These are phyloP conservation scores for Choloepus didactylus DNA, from an alignment of 2,797 vertebrate genomes.

Conservation along the genomic window DNA sequence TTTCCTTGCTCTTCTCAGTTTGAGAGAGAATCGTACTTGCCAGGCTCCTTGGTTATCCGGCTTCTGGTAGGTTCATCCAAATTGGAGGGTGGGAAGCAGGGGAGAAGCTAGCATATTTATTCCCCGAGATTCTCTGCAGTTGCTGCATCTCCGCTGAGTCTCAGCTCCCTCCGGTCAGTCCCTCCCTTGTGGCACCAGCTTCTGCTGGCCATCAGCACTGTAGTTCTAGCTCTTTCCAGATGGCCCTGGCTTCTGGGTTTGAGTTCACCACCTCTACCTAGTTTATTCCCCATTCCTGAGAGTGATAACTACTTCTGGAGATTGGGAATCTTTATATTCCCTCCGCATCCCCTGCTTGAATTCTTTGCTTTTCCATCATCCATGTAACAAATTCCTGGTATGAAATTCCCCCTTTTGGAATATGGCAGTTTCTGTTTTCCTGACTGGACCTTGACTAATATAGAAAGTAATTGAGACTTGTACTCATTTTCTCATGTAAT, in stretches of 20 bases:
- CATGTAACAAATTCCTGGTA: not conserved
- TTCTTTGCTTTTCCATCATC: constrained; percentile 55
- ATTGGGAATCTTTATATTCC: constrained; percentile 38
- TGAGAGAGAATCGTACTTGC: constrained; percentile 36
- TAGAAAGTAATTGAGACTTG: constrained; percentile 50
- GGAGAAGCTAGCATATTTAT: not conserved
- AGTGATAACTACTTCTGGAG: constrained; percentile 54
- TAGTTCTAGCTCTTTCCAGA: not conserved
- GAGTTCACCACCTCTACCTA: constrained; percentile 28
- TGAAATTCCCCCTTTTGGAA: constrained; percentile 67
- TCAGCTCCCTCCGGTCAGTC: not conserved
- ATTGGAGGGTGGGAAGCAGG: not conserved
- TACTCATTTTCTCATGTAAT: constrained; percentile 41
- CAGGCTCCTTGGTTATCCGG: not conserved
- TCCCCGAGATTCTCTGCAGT: not conserved
- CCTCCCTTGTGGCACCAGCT: not conserved
- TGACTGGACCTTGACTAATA: constrained; percentile 54
- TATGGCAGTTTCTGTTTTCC: constrained; percentile 30
- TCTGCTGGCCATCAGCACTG: not conserved
- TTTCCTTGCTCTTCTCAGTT: constrained; percentile 7
- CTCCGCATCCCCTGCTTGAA: not conserved
- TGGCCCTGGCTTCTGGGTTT: not conserved
- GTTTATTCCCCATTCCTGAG: not conserved
- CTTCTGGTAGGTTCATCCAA: not conserved
- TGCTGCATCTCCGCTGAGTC: not conserved